Conservation (phyloP, 2,888 invertebrate genomes). For the Clepsis dumicolana region DNA sequence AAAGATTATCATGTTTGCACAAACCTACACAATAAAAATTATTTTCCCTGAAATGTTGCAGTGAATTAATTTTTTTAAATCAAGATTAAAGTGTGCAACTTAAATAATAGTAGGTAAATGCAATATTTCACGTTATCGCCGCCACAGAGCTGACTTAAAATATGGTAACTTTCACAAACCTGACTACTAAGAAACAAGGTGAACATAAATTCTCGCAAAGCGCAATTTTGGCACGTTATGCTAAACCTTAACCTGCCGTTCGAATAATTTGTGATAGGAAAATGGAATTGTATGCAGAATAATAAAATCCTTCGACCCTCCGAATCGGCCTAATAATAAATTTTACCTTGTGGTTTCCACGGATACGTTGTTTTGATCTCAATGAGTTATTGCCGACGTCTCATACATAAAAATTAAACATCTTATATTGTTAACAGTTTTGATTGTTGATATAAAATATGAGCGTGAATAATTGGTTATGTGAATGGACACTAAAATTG, state of each 20-base stretch:
- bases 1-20: too few relatives aligned
- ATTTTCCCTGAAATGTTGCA: not conserved
- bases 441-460: conserved; percentile 51
- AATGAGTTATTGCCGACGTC: conserved; percentile 44
- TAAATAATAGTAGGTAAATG: not conserved
- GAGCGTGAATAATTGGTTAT: too few relatives aligned
- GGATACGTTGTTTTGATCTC: conserved; percentile 49
- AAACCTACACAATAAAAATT: too few relatives aligned
- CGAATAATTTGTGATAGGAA: conserved; percentile 82
- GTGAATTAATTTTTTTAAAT: not conserved
- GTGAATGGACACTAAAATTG: too few relatives aligned
- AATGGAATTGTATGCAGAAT: conserved; percentile 84
- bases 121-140: conserved; percentile 1
- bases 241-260: conserved; percentile 76
- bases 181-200: conserved; percentile 42
- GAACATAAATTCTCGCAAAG: conserved; percentile 67
- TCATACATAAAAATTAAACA: conserved; percentile 44
- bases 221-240: conserved; percentile 77
- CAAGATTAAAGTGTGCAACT: not conserved
- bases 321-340: conserved; percentile 74
- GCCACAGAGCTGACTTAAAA: conserved; percentile 22
- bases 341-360: conserved; percentile 63
- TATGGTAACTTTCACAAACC: conserved; percentile 36
- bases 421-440: conserved; percentile 29
- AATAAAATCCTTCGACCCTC: conserved; percentile 81